Evolutionary conservation across 2,113 vertebrate species (phyloP).

Genomic region (Stomatorhinus ivindoensis): DNA sequence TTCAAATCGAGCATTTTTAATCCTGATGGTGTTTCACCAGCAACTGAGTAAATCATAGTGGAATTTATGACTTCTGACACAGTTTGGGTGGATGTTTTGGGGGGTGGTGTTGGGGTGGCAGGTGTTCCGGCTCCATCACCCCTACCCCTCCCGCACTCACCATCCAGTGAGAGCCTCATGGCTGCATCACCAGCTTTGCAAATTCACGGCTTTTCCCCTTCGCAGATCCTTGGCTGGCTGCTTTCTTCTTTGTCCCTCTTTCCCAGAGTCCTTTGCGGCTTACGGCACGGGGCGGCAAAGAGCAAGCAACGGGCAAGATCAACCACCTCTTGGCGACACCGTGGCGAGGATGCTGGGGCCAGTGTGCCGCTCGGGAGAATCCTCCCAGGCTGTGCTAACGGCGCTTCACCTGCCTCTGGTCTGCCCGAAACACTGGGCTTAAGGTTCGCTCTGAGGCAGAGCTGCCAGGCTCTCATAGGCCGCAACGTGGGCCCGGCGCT

Average conservation of each 20-base stretch:
- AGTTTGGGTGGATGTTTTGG: neutral
- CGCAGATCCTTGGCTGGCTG: neutral
- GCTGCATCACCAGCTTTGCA: neutral
- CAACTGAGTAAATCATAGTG: neutral
- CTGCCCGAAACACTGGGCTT: neutral
- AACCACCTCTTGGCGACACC: constrained; percentile 56
- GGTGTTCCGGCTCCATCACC: neutral
- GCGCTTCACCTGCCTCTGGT: neutral
- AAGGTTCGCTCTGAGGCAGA: neutral
- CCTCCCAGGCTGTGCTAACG: neutral
- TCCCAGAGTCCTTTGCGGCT: neutral
- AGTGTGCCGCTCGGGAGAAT: constrained; percentile 30
- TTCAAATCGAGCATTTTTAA: neutral
- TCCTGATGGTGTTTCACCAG: neutral
- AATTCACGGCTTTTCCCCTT: neutral
- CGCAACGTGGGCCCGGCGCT: no score
- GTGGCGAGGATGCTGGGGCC: constrained; percentile 55
- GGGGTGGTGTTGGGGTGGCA: neutral
- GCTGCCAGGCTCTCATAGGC: neutral
- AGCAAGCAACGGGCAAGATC: constrained; percentile 45
- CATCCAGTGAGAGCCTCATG: neutral
- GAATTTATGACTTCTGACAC: neutral
- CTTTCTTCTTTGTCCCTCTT: neutral
- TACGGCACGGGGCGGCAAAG: neutral
- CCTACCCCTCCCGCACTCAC: neutral